Evolutionary conservation across 2,113 vertebrate genomes (phyloP).

Genomic region (Mesembrinibis cayennensis): DNA sequence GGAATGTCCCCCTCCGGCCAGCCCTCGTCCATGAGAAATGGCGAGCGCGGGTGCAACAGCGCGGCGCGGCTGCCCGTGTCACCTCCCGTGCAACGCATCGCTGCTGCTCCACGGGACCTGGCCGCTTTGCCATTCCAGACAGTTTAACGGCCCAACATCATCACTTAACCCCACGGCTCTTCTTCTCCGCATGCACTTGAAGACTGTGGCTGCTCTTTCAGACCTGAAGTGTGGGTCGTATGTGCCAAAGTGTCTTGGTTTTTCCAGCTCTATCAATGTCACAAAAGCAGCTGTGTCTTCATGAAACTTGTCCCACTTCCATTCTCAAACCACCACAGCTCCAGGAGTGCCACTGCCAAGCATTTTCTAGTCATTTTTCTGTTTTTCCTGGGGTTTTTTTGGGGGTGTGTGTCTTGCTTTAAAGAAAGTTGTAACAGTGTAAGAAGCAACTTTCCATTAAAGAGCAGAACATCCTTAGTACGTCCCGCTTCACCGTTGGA

Average conservation of each 20-base stretch:
- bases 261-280: neutral
- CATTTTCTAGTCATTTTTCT: neutral
- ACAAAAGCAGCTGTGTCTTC: neutral
- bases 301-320: neutral
- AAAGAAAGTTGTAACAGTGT: neutral
- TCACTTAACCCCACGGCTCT: neutral
- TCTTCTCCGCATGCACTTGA: neutral
- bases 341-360: neutral
- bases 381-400: neutral
- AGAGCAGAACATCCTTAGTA: neutral
- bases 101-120: neutral
- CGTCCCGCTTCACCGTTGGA: neutral
- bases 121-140: no score
- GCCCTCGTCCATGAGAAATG: neutral
- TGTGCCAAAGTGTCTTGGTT: neutral
- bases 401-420: neutral
- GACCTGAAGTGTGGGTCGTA: no score
- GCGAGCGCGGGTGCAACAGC: fast-evolving
- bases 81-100: fast-evolving
- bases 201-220: neutral
- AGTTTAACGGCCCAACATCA: neutral
- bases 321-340: neutral
- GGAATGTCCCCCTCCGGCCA: neutral
- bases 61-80: neutral
- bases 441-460: neutral